Evolutionary conservation across 2,113 vertebrate species (phyloP).

Genomic region (Garra rufa): DNA sequence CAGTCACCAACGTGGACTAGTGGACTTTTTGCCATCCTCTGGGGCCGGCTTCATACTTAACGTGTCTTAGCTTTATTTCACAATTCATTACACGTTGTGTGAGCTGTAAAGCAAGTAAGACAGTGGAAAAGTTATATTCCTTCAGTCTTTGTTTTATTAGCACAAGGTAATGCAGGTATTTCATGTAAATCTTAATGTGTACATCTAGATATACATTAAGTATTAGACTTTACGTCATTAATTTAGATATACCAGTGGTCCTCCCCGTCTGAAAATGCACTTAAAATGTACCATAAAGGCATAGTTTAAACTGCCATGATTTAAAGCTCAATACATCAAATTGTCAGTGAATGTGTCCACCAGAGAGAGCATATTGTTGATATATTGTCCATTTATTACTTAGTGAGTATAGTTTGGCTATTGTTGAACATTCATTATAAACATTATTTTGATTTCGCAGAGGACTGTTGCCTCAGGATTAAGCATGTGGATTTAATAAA

Average conservation of each 20-base stretch:
- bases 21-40: conserved; percentile 32
- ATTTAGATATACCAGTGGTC: conserved; percentile 26
- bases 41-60: conserved; percentile 37
- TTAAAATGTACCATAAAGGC: conserved; percentile 21
- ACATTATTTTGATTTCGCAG: conserved; percentile 14
- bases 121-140: conserved; percentile 33
- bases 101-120: not conserved
- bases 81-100: conserved; percentile 33
- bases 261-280: conserved; percentile 19
- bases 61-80: conserved; percentile 43
- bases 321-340: conserved; percentile 36
- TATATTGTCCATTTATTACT: conserved; percentile 11
- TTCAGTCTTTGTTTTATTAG: conserved; percentile 10
- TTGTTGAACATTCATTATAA: conserved; percentile 28
- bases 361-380: not conserved
- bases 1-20: conserved; percentile 40
- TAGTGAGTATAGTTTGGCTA: conserved; percentile 20
- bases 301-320: conserved; percentile 25
- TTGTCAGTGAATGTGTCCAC: conserved; percentile 36
- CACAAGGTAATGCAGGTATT: conserved; percentile 11
- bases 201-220: not conserved
- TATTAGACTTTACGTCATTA: conserved; percentile 8
- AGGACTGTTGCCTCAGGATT: conserved; percentile 15
- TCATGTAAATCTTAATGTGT: conserved; percentile 22
- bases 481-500: conserved; percentile 21